phyloP scores from a whole-genome alignment of 2,113 vertebrate species.

The Dromaius novaehollandiae region DNA sequence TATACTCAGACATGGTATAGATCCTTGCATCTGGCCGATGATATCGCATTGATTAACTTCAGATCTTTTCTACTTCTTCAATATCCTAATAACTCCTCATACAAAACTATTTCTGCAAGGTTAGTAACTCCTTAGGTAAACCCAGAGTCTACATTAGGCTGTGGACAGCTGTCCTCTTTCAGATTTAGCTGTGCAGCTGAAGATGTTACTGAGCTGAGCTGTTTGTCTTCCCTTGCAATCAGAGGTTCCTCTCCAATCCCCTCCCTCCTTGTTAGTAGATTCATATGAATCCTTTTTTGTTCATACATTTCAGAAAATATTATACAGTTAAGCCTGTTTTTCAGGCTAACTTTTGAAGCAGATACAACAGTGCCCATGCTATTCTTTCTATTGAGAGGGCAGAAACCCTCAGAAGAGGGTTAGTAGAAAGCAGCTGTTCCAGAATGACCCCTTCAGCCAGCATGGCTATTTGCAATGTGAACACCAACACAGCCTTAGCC shows the following conservation, averaged over 20 bases:
- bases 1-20: rapidly evolving
- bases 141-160: neutral
- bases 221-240: neutral
- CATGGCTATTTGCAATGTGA: neutral
- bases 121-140: neutral
- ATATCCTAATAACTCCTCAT: neutral
- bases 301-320: neutral
- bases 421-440: neutral
- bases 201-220: neutral
- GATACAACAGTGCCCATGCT: neutral
- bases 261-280: neutral
- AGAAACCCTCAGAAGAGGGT: neutral
- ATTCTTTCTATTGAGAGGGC: neutral
- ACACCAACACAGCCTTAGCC: neutral
- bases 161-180: neutral
- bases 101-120: neutral
- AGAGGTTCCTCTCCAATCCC: neutral
- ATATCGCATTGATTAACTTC: neutral
- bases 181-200: neutral
- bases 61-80: neutral
- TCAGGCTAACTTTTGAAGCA: neutral
- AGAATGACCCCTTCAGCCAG: neutral
- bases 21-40: neutral
- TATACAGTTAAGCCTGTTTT: neutral
- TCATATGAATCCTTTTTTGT: neutral